Percentiles rank a stretch among this genome's conserved stretches.
These are phyloP conservation scores for Polypterus bichir DNA, from an alignment of 2,113 vertebrate genomes.

Conservation along the genomic window DNA sequence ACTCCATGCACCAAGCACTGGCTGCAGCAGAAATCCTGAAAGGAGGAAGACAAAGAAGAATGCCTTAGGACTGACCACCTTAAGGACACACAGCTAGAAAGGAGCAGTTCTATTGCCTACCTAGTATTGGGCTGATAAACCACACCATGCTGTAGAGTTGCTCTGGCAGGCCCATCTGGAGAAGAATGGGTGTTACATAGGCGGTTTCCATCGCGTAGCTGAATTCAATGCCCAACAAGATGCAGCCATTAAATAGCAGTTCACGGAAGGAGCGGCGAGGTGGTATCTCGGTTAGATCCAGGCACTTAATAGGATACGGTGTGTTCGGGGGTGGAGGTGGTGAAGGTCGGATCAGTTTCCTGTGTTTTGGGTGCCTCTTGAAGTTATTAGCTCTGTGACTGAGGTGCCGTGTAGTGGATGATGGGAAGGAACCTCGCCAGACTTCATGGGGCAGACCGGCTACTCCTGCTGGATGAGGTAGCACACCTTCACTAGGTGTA, in stretches of 20 bases:
- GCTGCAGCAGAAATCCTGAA: constrained; percentile 86
- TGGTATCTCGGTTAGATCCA: constrained; percentile 73
- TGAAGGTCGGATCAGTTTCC: constrained; percentile 74
- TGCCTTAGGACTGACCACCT: no score
- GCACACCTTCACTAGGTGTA: constrained; percentile 58
- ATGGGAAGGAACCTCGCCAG: constrained; percentile 64
- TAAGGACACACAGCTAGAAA: background rate
- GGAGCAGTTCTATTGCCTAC: constrained; percentile 36
- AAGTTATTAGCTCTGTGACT: constrained; percentile 96
- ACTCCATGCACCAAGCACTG: constrained; percentile 88
- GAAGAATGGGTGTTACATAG: constrained; percentile 84
- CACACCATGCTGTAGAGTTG: constrained; percentile 93
- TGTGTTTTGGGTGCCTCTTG: constrained; percentile 83
- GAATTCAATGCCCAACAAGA: constrained; percentile 92
- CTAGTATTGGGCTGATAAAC: constrained; percentile 94
- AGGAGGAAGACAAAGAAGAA: constrained; percentile 7
- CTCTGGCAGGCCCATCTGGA: constrained; percentile 92
- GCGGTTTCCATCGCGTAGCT: constrained; percentile 98
- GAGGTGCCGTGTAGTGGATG: constrained; percentile 66
- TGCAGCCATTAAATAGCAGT: constrained; percentile 80
- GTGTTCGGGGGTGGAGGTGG: constrained; percentile 88
- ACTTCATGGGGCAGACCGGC: constrained; percentile 52
- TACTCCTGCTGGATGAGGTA: constrained; percentile 50
- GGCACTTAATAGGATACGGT: constrained; percentile 71
- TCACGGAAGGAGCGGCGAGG: constrained; percentile 79